A percentile compares a stretch with the other conserved stretches of the same genome.
Evolutionary conservation across 1,140 invertebrate species (phyloP).

Genomic region (Neoseiulus cucumeris): DNA sequence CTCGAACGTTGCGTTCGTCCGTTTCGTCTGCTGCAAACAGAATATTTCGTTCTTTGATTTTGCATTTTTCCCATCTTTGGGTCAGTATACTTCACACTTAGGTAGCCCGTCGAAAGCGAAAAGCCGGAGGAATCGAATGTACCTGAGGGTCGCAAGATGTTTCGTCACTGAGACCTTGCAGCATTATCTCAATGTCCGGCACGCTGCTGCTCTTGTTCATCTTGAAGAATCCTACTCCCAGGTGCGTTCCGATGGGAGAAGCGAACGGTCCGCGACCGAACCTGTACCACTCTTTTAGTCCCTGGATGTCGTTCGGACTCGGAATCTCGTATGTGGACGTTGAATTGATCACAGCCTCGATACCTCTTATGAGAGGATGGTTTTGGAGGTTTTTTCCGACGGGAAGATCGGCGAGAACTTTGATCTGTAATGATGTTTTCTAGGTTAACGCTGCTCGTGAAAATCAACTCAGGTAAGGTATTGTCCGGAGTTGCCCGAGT

Average conservation of each 20-base stretch:
- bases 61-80: not conserved
- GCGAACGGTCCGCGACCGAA: not conserved
- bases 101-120: too few relatives aligned
- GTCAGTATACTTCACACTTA: not conserved
- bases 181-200: not conserved
- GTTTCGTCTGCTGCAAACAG: not conserved
- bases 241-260: not conserved
- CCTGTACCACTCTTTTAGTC: not conserved
- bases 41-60: not conserved
- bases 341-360: not conserved
- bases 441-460: too few relatives aligned
- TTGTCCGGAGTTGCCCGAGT: too few relatives aligned
- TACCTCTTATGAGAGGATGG: slow-evolving; percentile 16
- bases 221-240: not conserved
- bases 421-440: not conserved
- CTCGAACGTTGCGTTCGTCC: slow-evolving; percentile 21
- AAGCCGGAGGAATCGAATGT: not conserved
- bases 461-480: too few relatives aligned
- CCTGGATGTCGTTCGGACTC: not conserved
- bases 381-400: slow-evolving; percentile 25
- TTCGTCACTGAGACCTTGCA: not conserved
- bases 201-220: not conserved
- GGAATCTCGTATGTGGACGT: not conserved
- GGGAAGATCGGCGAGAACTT: slow-evolving; percentile 20
- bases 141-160: not conserved